Base-by-base conservation (phyloP, 2,888 invertebrate species). In the Andrena dorsata region DNA sequence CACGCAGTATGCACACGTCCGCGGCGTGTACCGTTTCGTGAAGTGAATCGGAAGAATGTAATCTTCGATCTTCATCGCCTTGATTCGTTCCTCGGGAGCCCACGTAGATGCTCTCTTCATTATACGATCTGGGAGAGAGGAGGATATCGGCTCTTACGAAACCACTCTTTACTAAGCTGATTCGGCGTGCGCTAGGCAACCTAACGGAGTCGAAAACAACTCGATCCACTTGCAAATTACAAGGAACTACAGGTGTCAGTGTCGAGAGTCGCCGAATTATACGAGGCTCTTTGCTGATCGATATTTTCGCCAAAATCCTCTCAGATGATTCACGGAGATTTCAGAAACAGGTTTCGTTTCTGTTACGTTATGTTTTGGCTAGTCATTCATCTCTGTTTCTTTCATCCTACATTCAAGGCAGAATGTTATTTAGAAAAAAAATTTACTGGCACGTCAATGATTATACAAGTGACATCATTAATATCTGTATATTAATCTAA, bases 21-120 rank as follows among this genome's bases (percentile, higher is more conserved):
- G 49, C 66, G 61, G 41, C 61, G 35, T 73, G 73, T 73, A 76
- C 80, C 76, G 72, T 80, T 80, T 71, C 66, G 32, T 77, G 77
- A 72, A 72, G 47, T 56, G 53, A 80, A 71, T 71, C 76, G 80
- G 71, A 80, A 80, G 80, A 76, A 80, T 70, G 71, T 76, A 71
- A 76, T 76, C 80, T 71, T 53, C 60, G 61, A 76, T 80, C 71
- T 66, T 76, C 65, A 70, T 76, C 76, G 23, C 53, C 32, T 61
- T 32, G 80, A 80, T 76, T 26, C 53, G 80, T 76, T 71, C 47
- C 58, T 23, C 51, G 28, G 51, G 41, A 41, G 3, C 20, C 16
- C 53, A 1, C n/a, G 63, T 80, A 41, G 41, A 41, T 41, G 47
- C 47, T 80, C 76, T 80, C 76, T 61, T 80, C 66, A 66, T 80